Percentiles rank a stretch among this genome's conserved stretches.
Evolutionary conservation across 2,797 vertebrate species (phyloP).

Genomic region (Cyclopterus lumpus): DNA sequence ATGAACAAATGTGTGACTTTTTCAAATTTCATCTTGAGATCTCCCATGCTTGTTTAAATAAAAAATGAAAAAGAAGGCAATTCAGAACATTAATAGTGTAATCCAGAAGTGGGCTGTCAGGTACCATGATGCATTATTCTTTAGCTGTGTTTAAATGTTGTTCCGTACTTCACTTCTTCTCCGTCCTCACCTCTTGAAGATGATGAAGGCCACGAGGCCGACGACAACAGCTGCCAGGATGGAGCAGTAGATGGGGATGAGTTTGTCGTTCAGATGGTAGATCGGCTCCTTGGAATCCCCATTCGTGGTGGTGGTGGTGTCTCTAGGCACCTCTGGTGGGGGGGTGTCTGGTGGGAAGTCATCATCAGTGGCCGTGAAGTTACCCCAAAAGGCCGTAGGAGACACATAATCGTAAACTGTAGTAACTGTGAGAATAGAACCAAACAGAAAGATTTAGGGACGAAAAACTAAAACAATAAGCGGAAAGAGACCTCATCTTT

Average conservation of each 20-base stretch:
- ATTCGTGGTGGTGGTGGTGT: conserved; percentile 75
- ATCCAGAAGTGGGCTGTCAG: background rate
- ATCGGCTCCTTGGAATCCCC: conserved; percentile 82
- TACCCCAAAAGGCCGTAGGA: conserved; percentile 17
- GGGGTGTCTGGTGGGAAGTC: background rate
- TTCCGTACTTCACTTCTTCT: background rate
- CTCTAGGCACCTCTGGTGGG: conserved; percentile 50
- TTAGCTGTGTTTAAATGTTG: background rate
- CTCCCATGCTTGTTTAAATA: background rate
- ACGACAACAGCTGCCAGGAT: conserved; percentile 93
- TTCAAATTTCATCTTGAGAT: background rate
- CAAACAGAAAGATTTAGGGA: background rate
- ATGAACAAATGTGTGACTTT: background rate
- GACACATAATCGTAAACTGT: background rate
- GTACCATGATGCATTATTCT: background rate
- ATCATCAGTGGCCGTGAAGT: conserved; percentile 27
- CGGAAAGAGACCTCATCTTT: background rate
- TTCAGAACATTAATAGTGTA: background rate
- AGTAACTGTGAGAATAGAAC: background rate
- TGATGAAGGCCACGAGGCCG: conserved; percentile 94
- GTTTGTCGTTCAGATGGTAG: conserved; percentile 85
- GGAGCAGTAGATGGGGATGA: conserved; percentile 97
- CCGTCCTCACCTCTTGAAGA: conserved; percentile 91
- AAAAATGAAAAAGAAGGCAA: background rate
- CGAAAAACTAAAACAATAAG: background rate